Evolutionary conservation across 2,797 vertebrate genomes (phyloP).

Genomic region (Nyctibius grandis): DNA sequence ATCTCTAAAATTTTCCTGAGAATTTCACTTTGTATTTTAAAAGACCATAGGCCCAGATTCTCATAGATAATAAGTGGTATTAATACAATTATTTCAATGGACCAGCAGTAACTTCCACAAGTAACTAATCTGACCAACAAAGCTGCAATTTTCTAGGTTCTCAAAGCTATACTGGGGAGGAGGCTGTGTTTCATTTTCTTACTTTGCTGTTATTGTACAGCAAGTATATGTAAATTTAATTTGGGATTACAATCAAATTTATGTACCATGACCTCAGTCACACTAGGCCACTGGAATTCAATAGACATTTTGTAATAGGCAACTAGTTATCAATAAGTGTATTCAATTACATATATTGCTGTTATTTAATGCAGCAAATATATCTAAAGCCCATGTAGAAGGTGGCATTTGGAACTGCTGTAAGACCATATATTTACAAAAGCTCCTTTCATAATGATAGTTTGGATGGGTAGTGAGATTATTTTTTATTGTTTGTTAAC

Average conservation of each 20-base stretch:
- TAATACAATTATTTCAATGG: background rate
- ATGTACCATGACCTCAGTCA: background rate
- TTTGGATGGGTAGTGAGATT: background rate
- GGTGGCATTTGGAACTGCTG: background rate
- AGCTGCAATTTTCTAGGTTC: background rate
- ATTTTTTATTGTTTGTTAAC: background rate
- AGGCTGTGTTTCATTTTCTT: background rate
- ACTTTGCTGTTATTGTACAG: background rate
- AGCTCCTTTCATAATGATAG: background rate
- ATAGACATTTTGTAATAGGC: background rate
- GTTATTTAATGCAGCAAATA: background rate
- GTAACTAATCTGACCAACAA: background rate
- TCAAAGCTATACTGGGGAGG: background rate
- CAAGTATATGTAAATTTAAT: background rate
- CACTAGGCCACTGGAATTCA: background rate
- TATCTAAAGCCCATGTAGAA: background rate
- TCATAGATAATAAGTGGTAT: rapidly evolving
- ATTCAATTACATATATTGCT: background rate
- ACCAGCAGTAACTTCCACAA: background rate
- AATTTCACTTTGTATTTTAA: background rate
- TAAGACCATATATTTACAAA: background rate
- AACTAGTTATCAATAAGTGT: background rate
- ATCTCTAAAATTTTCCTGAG: background rate
- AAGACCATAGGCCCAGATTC: background rate
- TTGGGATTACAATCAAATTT: background rate